These are phyloP conservation scores for Caenorhabditis angaria DNA, from an alignment of 2,888 invertebrate species.

Conservation along the genomic window DNA sequence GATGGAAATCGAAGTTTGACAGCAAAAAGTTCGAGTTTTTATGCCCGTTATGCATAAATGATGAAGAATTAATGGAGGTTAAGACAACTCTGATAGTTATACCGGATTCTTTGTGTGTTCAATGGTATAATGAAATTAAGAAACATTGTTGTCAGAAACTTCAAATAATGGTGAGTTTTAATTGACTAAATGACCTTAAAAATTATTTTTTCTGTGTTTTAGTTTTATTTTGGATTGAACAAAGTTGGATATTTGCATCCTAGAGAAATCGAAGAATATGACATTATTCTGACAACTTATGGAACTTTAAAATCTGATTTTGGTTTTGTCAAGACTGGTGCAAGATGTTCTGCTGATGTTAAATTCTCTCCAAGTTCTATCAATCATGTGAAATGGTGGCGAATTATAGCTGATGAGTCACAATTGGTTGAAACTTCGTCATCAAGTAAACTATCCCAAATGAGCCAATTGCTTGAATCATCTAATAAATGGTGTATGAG, in stretches of 20 bases:
- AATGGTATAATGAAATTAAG: constrained; percentile 80
- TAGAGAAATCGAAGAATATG: constrained; percentile 77
- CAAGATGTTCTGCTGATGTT: background rate
- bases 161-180: constrained; percentile 43
- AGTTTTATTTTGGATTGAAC: constrained; percentile 53
- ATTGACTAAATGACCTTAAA: background rate
- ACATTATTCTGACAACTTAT: constrained; percentile 82
- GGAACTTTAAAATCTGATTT: constrained; percentile 78
- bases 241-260: constrained; percentile 52
- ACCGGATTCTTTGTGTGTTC: constrained; percentile 79
- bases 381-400: constrained; percentile 81
- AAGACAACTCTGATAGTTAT: constrained; percentile 80
- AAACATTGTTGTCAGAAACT: constrained; percentile 65
- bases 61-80: background rate
- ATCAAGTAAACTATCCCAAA: constrained; percentile 77
- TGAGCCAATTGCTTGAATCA: constrained; percentile 78
- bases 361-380: constrained; percentile 77
- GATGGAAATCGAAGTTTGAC: constrained; percentile 6
- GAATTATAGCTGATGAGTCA: constrained; percentile 81
- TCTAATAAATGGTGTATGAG: constrained; percentile 80
- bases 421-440: constrained; percentile 82
- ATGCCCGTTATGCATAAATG: constrained; percentile 17
- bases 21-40: constrained; percentile 4
- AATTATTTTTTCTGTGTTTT: constrained; percentile 12
- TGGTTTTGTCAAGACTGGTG: constrained; percentile 76